Percentiles rank a stretch among this genome's conserved stretches.
Evolutionary conservation across 2,797 vertebrate genomes (phyloP).

Genomic region (Rhabdophis nuchalis): DNA sequence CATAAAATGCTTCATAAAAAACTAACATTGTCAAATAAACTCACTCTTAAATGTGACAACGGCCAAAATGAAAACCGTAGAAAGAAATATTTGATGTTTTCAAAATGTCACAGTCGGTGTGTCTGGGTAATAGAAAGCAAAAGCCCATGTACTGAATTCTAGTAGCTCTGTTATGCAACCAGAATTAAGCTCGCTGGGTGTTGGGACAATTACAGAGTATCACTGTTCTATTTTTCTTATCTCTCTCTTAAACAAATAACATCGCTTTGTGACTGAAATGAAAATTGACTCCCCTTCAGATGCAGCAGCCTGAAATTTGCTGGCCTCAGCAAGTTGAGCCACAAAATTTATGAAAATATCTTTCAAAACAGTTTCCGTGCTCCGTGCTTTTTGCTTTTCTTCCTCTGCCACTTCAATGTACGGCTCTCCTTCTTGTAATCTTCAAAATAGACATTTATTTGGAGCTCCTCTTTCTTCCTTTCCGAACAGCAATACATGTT

Average conservation of each 20-base stretch:
- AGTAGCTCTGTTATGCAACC: background rate
- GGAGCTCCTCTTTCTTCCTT: conserved; percentile 27
- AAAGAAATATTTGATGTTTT: background rate
- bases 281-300: background rate
- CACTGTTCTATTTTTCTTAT: background rate
- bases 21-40: background rate
- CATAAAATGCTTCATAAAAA: background rate
- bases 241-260: background rate
- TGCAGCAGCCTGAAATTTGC: conserved; percentile 6
- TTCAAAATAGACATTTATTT: conserved; percentile 44
- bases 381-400: background rate
- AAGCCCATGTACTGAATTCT: background rate
- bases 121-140: background rate
- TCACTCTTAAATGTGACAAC: background rate
- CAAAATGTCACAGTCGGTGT: background rate
- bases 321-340: conserved; percentile 19
- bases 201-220: background rate
- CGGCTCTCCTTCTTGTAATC: conserved; percentile 37
- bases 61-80: background rate
- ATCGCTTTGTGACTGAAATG: background rate
- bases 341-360: conserved; percentile 50
- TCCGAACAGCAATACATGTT: conserved; percentile 15
- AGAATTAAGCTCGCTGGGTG: background rate
- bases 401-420: conserved; percentile 10
- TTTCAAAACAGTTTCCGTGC: conserved; percentile 22